phyloP scores from a whole-genome alignment of 2,888 invertebrate genomes.

The Tetrapedia diversipes region DNA sequence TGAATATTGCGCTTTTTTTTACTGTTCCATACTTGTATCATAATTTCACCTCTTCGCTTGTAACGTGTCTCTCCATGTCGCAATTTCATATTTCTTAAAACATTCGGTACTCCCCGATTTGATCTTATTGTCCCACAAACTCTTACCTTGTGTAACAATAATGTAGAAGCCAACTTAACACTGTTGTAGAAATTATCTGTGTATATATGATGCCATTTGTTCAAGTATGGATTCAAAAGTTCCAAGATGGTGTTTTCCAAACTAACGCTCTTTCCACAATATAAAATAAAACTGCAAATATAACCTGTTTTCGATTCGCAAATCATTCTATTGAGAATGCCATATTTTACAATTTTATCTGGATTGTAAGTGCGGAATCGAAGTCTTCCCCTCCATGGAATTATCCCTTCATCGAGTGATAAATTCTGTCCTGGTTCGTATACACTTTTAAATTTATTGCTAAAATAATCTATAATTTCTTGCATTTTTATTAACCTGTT shows the following conservation, averaged over 20 bases:
- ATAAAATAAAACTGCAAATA: background rate
- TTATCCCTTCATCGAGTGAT: background rate
- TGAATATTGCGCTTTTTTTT: too few species aligned
- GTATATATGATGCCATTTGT: background rate
- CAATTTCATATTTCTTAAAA: too few species aligned
- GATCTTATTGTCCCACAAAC: background rate
- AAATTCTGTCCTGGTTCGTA: background rate
- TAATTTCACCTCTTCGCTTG: background rate
- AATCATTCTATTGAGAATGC: background rate
- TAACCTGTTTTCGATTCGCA: background rate
- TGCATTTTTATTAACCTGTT: background rate
- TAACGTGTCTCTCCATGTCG: background rate
- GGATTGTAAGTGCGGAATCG: background rate
- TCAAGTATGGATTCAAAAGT: background rate
- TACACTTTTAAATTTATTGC: background rate
- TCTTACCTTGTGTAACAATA: background rate
- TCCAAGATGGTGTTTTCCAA: background rate
- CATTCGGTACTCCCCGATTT: too few species aligned
- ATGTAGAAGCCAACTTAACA: background rate
- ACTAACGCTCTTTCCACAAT: background rate
- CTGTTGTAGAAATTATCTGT: conserved; percentile 1
- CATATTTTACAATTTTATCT: background rate
- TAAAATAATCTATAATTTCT: background rate
- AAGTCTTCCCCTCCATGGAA: background rate
- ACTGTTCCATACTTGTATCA: background rate